A percentile compares a stretch with the other conserved stretches of the same genome.
Conservation (phyloP, 1,140 invertebrate genomes). For the Phortica variegata region DNA sequence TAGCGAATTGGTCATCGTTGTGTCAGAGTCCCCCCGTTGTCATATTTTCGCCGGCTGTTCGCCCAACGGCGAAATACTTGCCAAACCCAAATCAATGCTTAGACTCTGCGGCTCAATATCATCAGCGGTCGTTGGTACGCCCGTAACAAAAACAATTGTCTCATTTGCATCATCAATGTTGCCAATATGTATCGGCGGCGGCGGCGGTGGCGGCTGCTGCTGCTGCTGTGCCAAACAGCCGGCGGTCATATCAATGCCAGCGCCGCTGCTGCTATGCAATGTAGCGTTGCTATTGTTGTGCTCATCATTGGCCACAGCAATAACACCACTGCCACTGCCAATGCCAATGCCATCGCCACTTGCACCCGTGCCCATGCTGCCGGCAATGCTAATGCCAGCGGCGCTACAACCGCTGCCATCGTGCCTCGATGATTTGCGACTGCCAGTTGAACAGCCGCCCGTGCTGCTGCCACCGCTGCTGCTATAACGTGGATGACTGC, state of each 20-base stretch:
- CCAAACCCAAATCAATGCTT: constrained; percentile 41
- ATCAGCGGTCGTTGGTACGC: not conserved
- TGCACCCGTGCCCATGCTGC: constrained; percentile 4
- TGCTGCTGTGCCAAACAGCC: constrained; percentile 23
- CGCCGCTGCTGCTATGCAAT: constrained; percentile 38
- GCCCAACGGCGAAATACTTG: constrained; percentile 35
- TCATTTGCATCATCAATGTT: constrained; percentile 8
- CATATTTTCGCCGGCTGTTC: constrained; percentile 47
- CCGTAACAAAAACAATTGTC: constrained; percentile 7
- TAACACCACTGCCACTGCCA: not conserved
- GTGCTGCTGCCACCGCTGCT: constrained; percentile 26
- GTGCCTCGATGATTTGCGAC: constrained; percentile 45
- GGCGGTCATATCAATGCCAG: constrained; percentile 25
- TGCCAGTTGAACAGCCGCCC: constrained; percentile 26
- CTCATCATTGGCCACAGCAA: too few species aligned
- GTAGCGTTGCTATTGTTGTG: constrained; percentile 44
- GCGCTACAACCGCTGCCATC: constrained; percentile 20
- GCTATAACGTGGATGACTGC: constrained; percentile 23
- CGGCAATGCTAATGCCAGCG: constrained; percentile 12
- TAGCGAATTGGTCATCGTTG: constrained; percentile 34
- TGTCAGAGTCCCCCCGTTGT: constrained; percentile 48
- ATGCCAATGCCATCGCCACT: constrained; percentile 9
- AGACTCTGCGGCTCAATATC: constrained; percentile 22
- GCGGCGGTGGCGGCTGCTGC: not conserved
- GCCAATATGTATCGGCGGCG: too few species aligned